Evolutionary conservation across 2,113 vertebrate species (phyloP).

Genomic region (Clarias batrachus): DNA sequence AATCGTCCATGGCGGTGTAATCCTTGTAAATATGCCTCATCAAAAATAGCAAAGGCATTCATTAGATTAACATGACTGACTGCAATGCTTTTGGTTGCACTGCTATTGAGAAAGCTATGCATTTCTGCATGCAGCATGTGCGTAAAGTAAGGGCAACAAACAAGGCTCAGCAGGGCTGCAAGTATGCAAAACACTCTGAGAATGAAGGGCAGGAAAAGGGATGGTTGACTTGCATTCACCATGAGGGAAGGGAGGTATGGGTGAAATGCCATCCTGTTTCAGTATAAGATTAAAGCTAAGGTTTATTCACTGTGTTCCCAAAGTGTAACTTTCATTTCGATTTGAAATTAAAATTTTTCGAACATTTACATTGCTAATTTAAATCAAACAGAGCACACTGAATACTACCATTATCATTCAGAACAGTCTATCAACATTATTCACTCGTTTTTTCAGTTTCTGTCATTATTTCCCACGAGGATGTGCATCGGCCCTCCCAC

Average conservation of each 20-base stretch:
- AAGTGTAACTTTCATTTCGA: background rate
- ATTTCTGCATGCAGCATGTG: slow-evolving; percentile 14
- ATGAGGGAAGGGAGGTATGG: slow-evolving; percentile 13
- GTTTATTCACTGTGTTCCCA: background rate
- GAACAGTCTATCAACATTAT: background rate
- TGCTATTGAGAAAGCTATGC: background rate
- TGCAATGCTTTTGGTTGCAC: background rate
- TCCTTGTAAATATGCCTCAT: background rate
- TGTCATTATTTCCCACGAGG: slow-evolving; percentile 34
- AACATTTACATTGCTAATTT: background rate
- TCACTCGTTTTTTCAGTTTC: slow-evolving; percentile 17
- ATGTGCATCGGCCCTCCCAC: slow-evolving; percentile 24
- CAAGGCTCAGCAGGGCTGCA: slow-evolving; percentile 7
- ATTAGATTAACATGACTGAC: background rate
- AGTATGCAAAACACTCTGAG: slow-evolving; percentile 28
- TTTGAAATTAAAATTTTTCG: background rate
- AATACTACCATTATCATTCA: background rate
- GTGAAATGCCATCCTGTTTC: slow-evolving; percentile 26
- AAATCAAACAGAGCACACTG: background rate
- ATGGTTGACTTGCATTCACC: slow-evolving; percentile 27
- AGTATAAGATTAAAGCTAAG: background rate
- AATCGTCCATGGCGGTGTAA: background rate
- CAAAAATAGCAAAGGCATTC: background rate
- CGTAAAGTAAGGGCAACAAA: background rate
- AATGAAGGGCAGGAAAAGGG: slow-evolving; percentile 34